Evolutionary conservation across 2,113 vertebrate species (phyloP), one percentile per base, ranked within the genome.

Genomic region (Coregonus clupeaformis): DNA sequence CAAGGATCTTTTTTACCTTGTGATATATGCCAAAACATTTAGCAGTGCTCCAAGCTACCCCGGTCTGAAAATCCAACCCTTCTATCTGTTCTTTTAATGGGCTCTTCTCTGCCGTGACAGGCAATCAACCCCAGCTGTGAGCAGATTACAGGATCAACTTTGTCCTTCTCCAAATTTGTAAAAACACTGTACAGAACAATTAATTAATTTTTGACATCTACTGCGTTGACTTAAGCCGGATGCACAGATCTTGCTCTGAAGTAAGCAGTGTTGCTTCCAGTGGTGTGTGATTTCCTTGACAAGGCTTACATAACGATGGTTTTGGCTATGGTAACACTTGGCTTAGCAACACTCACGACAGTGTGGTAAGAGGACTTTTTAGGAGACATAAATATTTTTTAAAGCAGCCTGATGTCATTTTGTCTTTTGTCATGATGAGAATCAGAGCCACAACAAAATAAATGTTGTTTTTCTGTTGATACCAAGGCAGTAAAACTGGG

Each of bases 291-390:
- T 74, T 65, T 55, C 9, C 4, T 49, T 74, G 18, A 68, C 66
- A 22, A 4, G 6, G 69, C 60, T 77, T 77, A 76, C 68, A 77
- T 67, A 77, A 75, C 45, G 6, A 68, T 71, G 77, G 72, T 49
- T 74, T 74, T 75, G 22, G 67, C 32, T 11, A 47, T 24, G n/a
- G 13, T 45, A 12, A 24, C 42, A 24, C 11, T 22, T 68, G 72
- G 45, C 63, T 68, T 52, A 57, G 64, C 20, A 67, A 27, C 64
- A 14, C 64, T 68, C 66, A 20, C 11, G 72, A 9, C 22, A 60
- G 66, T 62, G 57, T 75, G 30, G 30, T 60, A 69, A 18, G 14
- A 27, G 32, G 45, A 49, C 16, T 30, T 52, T 22, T 72, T 3
- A 52, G 52, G 52, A 73, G 16, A 20, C 24, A 3, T 2, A 20